Conservation (phyloP, 92 coral and sea anemone genomes). For the Anthopleura xanthogrammica region DNA sequence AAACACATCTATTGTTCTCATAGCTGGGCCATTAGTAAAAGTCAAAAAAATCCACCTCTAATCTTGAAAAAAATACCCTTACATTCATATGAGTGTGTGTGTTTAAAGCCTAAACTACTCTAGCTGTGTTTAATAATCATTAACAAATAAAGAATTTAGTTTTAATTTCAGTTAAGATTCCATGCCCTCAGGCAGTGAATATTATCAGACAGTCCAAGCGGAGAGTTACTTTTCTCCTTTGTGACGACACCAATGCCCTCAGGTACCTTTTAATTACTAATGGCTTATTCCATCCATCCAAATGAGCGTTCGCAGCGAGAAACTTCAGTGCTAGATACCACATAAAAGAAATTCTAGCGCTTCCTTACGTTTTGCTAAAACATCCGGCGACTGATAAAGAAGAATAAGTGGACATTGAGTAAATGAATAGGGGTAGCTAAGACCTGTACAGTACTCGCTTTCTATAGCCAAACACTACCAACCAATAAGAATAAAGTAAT, state of each 20-base stretch:
- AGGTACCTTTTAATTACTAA: slow-evolving; percentile 28
- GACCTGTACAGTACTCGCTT: background rate
- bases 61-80: background rate
- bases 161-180: background rate
- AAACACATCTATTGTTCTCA: background rate
- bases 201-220: background rate
- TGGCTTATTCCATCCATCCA: background rate
- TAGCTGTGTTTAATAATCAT: background rate
- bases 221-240: slow-evolving; percentile 1
- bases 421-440: background rate
- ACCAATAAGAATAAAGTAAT: no score
- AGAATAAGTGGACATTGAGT: slow-evolving; percentile 5
- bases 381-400: slow-evolving; percentile 9
- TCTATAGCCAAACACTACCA: background rate
- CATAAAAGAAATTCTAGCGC: slow-evolving; percentile 8
- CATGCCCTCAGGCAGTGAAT: background rate
- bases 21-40: slow-evolving; percentile 6
- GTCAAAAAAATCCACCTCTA: background rate
- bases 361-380: background rate
- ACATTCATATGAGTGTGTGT: background rate
- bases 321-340: background rate
- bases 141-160: slow-evolving; percentile 3
- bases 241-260: slow-evolving; percentile 5
- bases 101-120: background rate
- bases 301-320: slow-evolving; percentile 5